Base-by-base conservation (phyloP, 2,113 vertebrate genomes). In the Alethe diademata region DNA sequence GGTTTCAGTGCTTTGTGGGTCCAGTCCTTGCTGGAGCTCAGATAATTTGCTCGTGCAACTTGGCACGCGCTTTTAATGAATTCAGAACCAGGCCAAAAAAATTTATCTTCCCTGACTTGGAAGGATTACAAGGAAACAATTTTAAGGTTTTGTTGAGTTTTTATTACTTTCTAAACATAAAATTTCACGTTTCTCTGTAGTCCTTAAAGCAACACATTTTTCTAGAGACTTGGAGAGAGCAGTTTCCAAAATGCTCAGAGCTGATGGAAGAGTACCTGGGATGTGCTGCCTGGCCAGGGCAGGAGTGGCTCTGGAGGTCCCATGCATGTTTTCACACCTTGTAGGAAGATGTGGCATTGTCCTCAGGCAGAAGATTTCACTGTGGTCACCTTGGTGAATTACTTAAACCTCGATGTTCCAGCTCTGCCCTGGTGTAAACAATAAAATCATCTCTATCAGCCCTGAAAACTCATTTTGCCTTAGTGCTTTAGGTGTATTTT, bases 101-200 rank as follows among this genome's bases (percentile, higher is more conserved):
- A 74, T 95, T 96, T 90, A 76, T 95, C 87, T 96, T 90, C 83
- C 54, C 23, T 11, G 60, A 36, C 78, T 94, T 95, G 92, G 90
- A 96, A 96, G 61, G 76, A 60, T 95, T 71, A 53, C 65, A 84
- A 67, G 89, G 86, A 84, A 96, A 92, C 60, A 31, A 90, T 26
- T 88, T 86, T 29, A 85, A 83, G 61, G n/a, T 45, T 82, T 71
- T 89, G 79, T 78, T 53, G 8, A 40, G 48, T 45, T 72, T 87
- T 89, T 89, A 58, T 87, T 53, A 4, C 88, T 95, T 94, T 96
- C 76, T 91, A 81, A 89, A 89, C 83, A 54, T 86, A 61, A 91
- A 94, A 87, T 89, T 86, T 91, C 56, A 53, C 42, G 3, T 92
- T 93, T 86, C 65, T 82, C 60, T 83, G 56, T 58, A 56, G 66